phyloP scores from a whole-genome alignment of 2,888 invertebrate species.

The Polia nebulosa region DNA sequence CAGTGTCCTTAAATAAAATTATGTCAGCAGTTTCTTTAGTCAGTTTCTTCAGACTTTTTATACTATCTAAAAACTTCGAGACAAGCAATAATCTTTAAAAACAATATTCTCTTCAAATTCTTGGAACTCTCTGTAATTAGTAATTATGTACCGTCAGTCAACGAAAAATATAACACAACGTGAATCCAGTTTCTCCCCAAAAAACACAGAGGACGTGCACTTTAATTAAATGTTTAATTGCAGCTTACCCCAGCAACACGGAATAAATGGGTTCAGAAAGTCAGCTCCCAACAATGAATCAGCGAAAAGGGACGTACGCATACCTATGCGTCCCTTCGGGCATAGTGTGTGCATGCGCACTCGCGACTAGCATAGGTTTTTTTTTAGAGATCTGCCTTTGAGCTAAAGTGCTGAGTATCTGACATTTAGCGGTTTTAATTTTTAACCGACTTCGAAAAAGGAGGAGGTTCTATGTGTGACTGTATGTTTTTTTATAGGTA shows the following conservation, averaged over 20 bases:
- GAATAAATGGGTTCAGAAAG: constrained; percentile 11
- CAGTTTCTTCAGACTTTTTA: neutral
- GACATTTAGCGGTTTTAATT: too few relatives aligned
- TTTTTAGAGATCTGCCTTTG: too few relatives aligned
- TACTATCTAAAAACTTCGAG: neutral
- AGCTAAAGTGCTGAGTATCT: too few relatives aligned
- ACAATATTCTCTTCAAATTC: constrained; percentile 4
- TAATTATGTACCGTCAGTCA: constrained; percentile 8
- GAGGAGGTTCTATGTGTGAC: too few relatives aligned
- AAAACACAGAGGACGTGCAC: constrained; percentile 32
- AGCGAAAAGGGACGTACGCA: too few relatives aligned
- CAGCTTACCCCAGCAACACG: constrained; percentile 13
- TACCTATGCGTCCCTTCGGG: neutral
- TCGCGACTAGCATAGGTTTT: too few relatives aligned
- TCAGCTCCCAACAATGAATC: neutral
- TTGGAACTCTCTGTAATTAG: constrained; percentile 1
- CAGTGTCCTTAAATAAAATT: too few relatives aligned
- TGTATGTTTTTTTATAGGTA: too few relatives aligned
- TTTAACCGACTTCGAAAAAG: too few relatives aligned
- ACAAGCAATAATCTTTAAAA: too few relatives aligned
- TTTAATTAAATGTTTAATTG: constrained; percentile 59
- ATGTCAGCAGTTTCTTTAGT: neutral
- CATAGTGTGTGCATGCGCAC: too few relatives aligned
- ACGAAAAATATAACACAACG: constrained; percentile 12
- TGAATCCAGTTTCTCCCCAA: constrained; percentile 20